Evolutionary conservation across 2,797 vertebrate genomes (phyloP), one percentile per base, ranked within the genome.

Genomic region (Gallirallus australis): DNA sequence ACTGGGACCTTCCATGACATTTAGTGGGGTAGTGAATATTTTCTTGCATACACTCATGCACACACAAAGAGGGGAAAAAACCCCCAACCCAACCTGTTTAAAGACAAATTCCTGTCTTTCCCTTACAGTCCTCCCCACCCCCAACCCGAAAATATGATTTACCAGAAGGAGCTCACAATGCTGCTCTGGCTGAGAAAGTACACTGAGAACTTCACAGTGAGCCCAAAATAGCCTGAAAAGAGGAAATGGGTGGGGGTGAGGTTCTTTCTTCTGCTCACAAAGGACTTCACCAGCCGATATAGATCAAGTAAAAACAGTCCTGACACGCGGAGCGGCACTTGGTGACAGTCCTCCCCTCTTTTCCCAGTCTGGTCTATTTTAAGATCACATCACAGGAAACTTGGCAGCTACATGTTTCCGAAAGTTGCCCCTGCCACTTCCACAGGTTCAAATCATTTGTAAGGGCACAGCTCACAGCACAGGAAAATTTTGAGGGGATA

Each of bases 291-390:
- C 91, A 95, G 95, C 91, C 84, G 86, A 96, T 94, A 95, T 52
- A 97, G 96, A 97, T 95, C 94, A 96, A 97, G 96, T 65, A 82
- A 96, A 96, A 97, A 96, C 95, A 96, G 93, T 85, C 96, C 95
- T 96, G 91, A 96, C 83, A 96, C 68, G 89, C 85, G 61, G 96
- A 96, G 96, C 82, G 5, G 92, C 96, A 94, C 96, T 96, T 94
- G 96, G 96, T 96, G 95, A 97, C 91, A 96, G 93, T 95, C 97
- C 96, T 97, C 95, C 97, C 96, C 97, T 98, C 97, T 97, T 98
- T 97, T 98, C 97, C 97, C 97, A 98, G 97, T 96, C 97, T 97
- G 95, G 85, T 94, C 97, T 98, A 98, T 98, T 98, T 98, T 97
- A 98, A 98, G 97, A 90, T 89, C 97, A 87, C 94, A 96, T 97